Evolutionary conservation across 2,113 vertebrate species (phyloP).

Genomic region (Plecturocebus donacophilus): DNA sequence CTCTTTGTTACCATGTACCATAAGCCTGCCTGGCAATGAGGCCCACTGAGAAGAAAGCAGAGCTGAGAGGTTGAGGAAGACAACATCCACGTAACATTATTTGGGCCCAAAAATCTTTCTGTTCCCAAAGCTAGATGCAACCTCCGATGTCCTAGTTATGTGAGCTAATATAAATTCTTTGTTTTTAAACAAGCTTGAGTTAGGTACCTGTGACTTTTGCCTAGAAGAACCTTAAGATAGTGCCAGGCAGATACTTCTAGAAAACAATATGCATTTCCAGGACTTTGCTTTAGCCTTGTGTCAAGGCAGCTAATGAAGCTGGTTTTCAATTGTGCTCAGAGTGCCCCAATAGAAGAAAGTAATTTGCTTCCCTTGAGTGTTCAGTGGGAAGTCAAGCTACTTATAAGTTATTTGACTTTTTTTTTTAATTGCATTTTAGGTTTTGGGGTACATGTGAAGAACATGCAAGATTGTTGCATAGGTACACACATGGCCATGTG

Average conservation of each 20-base stretch:
- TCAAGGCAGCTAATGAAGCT: background rate
- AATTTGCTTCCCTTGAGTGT: background rate
- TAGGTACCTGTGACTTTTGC: background rate
- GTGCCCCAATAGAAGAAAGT: background rate
- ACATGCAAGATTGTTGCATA: too few relatives aligned
- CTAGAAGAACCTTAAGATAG: background rate
- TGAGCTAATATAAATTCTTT: background rate
- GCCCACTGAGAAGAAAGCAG: background rate
- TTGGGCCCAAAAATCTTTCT: background rate
- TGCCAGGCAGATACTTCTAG: background rate
- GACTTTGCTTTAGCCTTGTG: background rate
- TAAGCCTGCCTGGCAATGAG: background rate
- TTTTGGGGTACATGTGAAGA: too few relatives aligned
- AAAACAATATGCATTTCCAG: background rate
- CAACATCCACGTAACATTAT: accelerated
- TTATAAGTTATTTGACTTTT: background rate
- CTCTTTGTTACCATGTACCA: background rate
- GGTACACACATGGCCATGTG: too few relatives aligned
- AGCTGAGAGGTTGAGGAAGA: background rate
- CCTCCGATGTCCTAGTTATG: background rate
- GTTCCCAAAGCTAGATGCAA: background rate
- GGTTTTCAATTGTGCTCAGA: background rate
- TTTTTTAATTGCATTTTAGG: too few relatives aligned
- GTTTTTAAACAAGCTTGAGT: background rate
- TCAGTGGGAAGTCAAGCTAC: background rate